phyloP scores from a whole-genome alignment of 2,797 vertebrate genomes.

The Peromyscus attwateri region DNA sequence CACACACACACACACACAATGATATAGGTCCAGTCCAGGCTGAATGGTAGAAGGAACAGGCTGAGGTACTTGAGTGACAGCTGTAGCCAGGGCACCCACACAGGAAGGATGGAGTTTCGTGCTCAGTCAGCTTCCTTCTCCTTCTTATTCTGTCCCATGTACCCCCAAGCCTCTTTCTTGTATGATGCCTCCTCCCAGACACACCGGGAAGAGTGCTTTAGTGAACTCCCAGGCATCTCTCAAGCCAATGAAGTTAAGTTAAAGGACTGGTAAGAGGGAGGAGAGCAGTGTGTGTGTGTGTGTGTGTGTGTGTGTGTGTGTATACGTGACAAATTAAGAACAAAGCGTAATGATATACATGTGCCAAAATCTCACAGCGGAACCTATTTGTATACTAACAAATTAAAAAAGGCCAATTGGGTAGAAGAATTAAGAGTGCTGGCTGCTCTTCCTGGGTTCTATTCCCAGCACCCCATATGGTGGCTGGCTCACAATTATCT shows the following conservation, averaged over 20 bases:
- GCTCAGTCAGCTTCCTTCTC: not conserved
- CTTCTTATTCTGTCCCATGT: not conserved
- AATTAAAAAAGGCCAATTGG: not conserved
- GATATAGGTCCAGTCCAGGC: not conserved
- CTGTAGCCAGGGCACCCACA: not conserved
- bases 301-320: no score
- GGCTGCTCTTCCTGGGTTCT: not conserved
- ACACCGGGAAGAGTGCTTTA: not conserved
- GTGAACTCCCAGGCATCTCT: not conserved
- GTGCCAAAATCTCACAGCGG: not conserved
- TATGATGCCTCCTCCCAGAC: not conserved
- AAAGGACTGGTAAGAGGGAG: not conserved
- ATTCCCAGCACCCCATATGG: no score
- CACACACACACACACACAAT: not conserved
- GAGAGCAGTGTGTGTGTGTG: not conserved
- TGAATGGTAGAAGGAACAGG: not conserved
- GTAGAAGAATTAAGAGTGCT: not conserved
- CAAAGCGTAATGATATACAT: not conserved
- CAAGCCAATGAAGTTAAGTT: not conserved
- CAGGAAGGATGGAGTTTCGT: not conserved
- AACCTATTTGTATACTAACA: not conserved
- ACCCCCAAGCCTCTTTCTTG: not conserved
- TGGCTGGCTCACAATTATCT: not conserved
- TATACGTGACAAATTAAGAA: not conserved
- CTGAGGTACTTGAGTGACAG: not conserved